Evolutionary conservation across 1,140 invertebrate genomes (phyloP).

Genomic region (Drosophila lacteicornis): DNA sequence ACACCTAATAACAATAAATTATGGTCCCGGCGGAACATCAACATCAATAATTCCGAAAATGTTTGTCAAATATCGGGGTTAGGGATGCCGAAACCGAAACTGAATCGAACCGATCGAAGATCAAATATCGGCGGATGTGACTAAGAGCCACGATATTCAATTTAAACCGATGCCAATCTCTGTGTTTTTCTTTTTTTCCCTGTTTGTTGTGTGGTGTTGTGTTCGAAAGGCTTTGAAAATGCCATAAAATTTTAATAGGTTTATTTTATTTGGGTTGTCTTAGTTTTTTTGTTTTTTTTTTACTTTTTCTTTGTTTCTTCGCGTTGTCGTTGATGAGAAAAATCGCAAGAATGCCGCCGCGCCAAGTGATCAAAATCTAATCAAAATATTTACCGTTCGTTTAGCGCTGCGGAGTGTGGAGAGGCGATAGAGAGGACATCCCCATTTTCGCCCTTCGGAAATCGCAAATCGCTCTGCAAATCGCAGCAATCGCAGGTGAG

Average conservation of each 20-base stretch:
- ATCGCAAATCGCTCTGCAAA: slow-evolving; percentile 11
- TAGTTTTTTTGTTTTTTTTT: slow-evolving; percentile 17
- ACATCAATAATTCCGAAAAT: slow-evolving; percentile 16
- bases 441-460: slow-evolving; percentile 10
- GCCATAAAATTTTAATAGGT: slow-evolving; percentile 60
- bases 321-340: slow-evolving; percentile 24
- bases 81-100: neutral
- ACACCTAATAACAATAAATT: slow-evolving; percentile 51
- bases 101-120: slow-evolving; percentile 2
- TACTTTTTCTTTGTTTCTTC: slow-evolving; percentile 6
- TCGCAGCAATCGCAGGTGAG: slow-evolving; percentile 43
- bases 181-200: slow-evolving; percentile 7
- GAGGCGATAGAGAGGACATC: neutral
- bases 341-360: slow-evolving; percentile 39
- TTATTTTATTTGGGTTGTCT: slow-evolving; percentile 52
- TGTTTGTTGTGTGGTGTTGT: slow-evolving; percentile 8
- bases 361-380: slow-evolving; percentile 46
- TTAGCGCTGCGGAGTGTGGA: neutral
- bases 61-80: slow-evolving; percentile 16
- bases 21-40: slow-evolving; percentile 25
- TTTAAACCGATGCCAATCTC: slow-evolving; percentile 38
- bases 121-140: slow-evolving; percentile 34
- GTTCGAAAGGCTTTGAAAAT: slow-evolving; percentile 55
- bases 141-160: slow-evolving; percentile 34
- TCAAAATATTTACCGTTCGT: slow-evolving; percentile 50